These are phyloP conservation scores for Argya squamiceps DNA, from an alignment of 2,797 vertebrate species.

Conservation along the genomic window DNA sequence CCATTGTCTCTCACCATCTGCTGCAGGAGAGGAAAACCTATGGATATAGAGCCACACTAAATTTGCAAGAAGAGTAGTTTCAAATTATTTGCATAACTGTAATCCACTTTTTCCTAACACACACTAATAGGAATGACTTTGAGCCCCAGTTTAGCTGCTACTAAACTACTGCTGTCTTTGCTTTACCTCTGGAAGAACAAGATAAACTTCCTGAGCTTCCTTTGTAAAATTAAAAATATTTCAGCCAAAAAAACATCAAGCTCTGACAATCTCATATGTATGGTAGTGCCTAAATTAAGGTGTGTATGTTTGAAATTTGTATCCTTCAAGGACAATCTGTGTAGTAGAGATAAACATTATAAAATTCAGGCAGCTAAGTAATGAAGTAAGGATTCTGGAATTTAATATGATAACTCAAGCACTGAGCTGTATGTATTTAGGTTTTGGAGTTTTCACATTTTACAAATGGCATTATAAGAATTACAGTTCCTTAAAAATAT, in stretches of 20 bases:
- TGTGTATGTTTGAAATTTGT: constrained; percentile 32
- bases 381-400: constrained; percentile 43
- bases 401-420: constrained; percentile 14
- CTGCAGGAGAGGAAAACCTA: neutral
- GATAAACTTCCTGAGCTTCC: constrained; percentile 34
- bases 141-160: neutral
- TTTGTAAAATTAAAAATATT: constrained; percentile 20
- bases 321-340: constrained; percentile 48
- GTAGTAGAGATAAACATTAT: constrained; percentile 32
- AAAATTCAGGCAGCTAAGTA: constrained; percentile 40
- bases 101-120: constrained; percentile 28
- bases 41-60: neutral
- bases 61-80: neutral
- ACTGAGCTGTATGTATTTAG: neutral
- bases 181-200: constrained; percentile 45
- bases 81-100: neutral
- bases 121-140: neutral
- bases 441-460: neutral
- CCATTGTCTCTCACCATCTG: constrained; percentile 29
- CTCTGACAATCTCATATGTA: neutral
- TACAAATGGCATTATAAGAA: neutral
- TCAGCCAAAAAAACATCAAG: constrained; percentile 23
- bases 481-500: neutral
- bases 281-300: constrained; percentile 9
- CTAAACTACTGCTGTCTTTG: constrained; percentile 11